phyloP scores from a whole-genome alignment of 64 coral and sea anemone genomes.

The Pocillopora damicornis region DNA sequence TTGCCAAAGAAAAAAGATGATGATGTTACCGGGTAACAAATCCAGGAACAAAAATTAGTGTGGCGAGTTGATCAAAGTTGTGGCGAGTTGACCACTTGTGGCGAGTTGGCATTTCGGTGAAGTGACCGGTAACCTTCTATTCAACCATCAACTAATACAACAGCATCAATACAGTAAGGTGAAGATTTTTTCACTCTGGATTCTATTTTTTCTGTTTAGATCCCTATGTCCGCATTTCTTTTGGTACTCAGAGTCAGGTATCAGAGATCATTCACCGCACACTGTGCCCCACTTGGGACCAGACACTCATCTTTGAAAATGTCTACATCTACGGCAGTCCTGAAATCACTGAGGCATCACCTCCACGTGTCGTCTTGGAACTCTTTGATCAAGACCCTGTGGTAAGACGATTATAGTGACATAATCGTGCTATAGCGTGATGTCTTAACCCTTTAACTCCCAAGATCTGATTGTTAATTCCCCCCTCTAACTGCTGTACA shows the following conservation, averaged over 20 bases:
- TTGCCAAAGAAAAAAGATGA: too few relatives aligned
- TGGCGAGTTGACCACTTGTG: too few relatives aligned
- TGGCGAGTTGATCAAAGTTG: too few relatives aligned
- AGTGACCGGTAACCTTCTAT: too few relatives aligned
- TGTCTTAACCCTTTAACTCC: too few relatives aligned
- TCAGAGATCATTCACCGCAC: conserved; percentile 61
- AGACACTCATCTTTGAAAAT: conserved; percentile 88
- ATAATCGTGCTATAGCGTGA: too few relatives aligned
- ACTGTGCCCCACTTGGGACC: conserved; percentile 92
- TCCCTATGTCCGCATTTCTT: conserved; percentile 84
- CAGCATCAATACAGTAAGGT: not conserved
- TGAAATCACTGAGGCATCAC: conserved; percentile 64
- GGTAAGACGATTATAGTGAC: conserved; percentile 35
- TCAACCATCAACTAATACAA: too few relatives aligned
- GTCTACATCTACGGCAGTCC: conserved; percentile 77
- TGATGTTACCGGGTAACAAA: too few relatives aligned
- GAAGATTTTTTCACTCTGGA: not conserved
- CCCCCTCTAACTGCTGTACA: too few relatives aligned
- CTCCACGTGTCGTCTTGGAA: conserved; percentile 84
- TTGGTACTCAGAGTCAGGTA: conserved; percentile 77
- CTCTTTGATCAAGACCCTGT: conserved; percentile 89
- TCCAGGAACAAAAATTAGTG: too few relatives aligned
- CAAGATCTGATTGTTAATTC: too few relatives aligned
- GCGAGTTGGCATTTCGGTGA: too few relatives aligned
- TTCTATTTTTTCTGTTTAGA: conserved; percentile 36